Evolutionary conservation across 2,888 invertebrate species (phyloP), one percentile per base, ranked within the genome.

Genomic region (Xestia c-nigrum): DNA sequence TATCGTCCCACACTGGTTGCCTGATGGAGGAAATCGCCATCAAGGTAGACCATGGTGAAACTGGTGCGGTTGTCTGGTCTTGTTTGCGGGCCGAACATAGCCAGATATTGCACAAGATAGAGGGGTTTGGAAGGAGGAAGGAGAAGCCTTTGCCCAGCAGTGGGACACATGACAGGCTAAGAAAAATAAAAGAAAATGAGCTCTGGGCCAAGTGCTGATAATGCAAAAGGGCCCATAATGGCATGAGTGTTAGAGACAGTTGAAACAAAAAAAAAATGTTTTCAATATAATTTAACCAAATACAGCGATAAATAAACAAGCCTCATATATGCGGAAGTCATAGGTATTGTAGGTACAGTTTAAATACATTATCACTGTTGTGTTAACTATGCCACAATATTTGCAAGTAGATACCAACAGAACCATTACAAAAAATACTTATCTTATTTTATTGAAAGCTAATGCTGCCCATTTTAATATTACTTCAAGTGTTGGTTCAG

Each of bases 281-380:
- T 7, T 31, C 3, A 3, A 16, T 31, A 52, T 67, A 3, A 55
- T 31, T 66, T 55, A 52, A 52, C 24, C 43, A 6, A 43, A 52
- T 31, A 40, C 21, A 57, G 19, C 19, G 47, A 69, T 57, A 57
- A n/a, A n/a, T n/a, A 19, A 68, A 47, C n/a, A 31, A n/a, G 19
- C 46, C 4, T 19, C 24, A 9, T 38, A 19, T n/a, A 72, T 40
- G 24, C 9, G 21, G 57, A 81, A 75, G 19, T 46, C 16, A n/a
- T 61, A 52, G 50, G 14, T 38, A 16, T 66, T 47, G 38, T 57
- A 57, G 57, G 57, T 24, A 57, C 1, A 24, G 46, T n/a, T n/a
- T n/a, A 43, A 64, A 43, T n/a, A 74, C 38, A 63, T 74, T 74
- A 69, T 57, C 55, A 64, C 21, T 72, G 16, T n/a, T 68, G 14